These are phyloP conservation scores for Arothron firmamentum DNA, from an alignment of 2,113 vertebrate genomes.

Conservation along the genomic window DNA sequence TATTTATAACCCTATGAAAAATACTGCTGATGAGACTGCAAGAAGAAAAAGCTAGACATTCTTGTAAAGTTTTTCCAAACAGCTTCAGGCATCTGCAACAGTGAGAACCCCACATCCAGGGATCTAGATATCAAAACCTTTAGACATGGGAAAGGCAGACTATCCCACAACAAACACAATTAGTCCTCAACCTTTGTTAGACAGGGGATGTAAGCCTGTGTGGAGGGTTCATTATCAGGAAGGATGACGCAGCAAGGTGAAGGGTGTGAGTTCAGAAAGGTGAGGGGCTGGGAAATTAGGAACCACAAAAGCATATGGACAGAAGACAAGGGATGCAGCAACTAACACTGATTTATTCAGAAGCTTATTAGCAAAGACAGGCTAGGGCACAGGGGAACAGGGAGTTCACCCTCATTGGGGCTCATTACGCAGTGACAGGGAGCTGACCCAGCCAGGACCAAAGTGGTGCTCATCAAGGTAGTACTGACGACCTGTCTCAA, in stretches of 20 bases:
- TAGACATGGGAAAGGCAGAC: constrained; percentile 16
- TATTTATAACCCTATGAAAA: constrained; percentile 24
- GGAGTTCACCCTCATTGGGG: constrained; percentile 64
- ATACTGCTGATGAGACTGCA: background rate
- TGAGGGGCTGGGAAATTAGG: background rate
- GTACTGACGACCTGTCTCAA: constrained; percentile 59
- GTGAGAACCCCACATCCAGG: constrained; percentile 29
- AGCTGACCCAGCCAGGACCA: constrained; percentile 61
- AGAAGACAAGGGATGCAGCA: constrained; percentile 24
- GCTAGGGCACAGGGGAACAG: constrained; percentile 57
- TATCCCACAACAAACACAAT: constrained; percentile 68
- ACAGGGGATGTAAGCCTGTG: constrained; percentile 52
- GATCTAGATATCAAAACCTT: constrained; percentile 39
- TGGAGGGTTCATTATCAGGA: constrained; percentile 65
- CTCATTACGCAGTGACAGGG: constrained; percentile 71
- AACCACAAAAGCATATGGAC: constrained; percentile 21
- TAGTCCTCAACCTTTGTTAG: constrained; percentile 41
- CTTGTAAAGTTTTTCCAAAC: constrained; percentile 7
- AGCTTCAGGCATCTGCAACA: constrained; percentile 22
- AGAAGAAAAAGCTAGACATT: constrained; percentile 2
- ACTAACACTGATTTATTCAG: constrained; percentile 68
- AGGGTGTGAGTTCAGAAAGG: constrained; percentile 29
- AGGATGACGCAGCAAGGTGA: constrained; percentile 56
- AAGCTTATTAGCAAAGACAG: constrained; percentile 73
- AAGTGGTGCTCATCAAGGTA: constrained; percentile 64